These are phyloP conservation scores for Taphrorychus bicolor DNA, from an alignment of 2,888 invertebrate species.

Conservation along the genomic window DNA sequence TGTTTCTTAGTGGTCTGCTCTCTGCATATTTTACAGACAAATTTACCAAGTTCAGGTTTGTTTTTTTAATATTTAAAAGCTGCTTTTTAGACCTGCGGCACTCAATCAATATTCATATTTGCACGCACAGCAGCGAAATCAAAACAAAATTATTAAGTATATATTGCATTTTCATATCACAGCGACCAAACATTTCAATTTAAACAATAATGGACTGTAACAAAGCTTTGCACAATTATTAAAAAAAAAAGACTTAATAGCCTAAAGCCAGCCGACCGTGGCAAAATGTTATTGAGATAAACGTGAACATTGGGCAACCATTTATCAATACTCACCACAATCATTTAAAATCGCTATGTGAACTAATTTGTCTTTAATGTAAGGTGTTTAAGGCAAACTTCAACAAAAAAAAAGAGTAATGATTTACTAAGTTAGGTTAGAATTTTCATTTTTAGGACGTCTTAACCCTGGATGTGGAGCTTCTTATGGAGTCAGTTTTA, in stretches of 20 bases:
- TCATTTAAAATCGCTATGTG: not conserved
- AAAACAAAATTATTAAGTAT: too few species aligned
- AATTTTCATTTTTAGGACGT: not conserved
- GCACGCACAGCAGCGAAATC: too few species aligned
- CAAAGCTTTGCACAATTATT: slow-evolving; percentile 4
- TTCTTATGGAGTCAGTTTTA: too few species aligned
- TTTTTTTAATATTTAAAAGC: too few species aligned
- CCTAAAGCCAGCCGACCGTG: slow-evolving; percentile 8
- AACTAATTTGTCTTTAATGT: not conserved
- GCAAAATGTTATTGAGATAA: slow-evolving; percentile 17
- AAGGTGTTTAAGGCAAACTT: not conserved
- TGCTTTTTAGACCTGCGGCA: too few species aligned
- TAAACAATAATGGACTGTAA: slow-evolving; percentile 1
- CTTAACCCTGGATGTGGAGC: too few species aligned
- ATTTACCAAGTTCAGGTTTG: too few species aligned
- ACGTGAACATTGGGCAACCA: slow-evolving; percentile 14
- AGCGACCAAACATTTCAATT: slow-evolving; percentile 12
- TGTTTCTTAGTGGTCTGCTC: too few species aligned
- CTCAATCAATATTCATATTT: too few species aligned
- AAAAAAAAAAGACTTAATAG: slow-evolving; percentile 10
- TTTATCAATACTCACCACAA: slow-evolving; percentile 9
- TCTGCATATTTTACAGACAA: too few species aligned
- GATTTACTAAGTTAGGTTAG: not conserved
- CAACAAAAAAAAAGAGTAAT: not conserved
- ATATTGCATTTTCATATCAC: not conserved